Percentiles rank a stretch among this genome's conserved stretches.
Evolutionary conservation across 2,888 invertebrate genomes (phyloP).

Genomic region (Troilus luridus): DNA sequence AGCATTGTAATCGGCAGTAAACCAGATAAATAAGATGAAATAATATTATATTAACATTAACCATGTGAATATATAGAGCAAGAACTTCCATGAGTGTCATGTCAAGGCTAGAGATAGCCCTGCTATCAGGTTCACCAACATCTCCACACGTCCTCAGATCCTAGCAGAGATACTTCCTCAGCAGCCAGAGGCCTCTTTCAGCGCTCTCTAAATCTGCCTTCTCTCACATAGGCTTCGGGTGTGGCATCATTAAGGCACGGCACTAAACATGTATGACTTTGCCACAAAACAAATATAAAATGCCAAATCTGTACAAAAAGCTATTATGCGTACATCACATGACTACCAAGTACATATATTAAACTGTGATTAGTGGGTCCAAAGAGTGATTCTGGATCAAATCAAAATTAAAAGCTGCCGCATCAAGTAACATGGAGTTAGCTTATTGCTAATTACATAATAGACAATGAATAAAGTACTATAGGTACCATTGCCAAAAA

Average conservation of each 20-base stretch:
- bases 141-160: conserved; percentile 22
- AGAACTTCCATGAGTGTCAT: background rate
- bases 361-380: no score
- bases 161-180: conserved; percentile 8
- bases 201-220: conserved; percentile 14
- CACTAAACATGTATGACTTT: background rate
- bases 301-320: no score
- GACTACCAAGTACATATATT: no score
- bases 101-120: background rate
- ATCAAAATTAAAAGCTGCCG: no score
- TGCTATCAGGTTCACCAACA: background rate
- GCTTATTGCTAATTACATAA: no score
- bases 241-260: background rate
- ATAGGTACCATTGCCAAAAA: no score
- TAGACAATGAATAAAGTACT: no score
- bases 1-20: no score
- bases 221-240: background rate
- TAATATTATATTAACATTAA: background rate
- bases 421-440: no score
- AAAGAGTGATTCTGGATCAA: no score
- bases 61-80: background rate
- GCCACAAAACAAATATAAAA: no score
- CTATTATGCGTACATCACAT: no score
- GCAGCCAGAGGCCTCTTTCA: conserved; percentile 6
- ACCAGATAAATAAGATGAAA: background rate